These are phyloP conservation scores for Stratiolaelaps scimitus DNA, from an alignment of 1,140 invertebrate genomes.

Conservation along the genomic window DNA sequence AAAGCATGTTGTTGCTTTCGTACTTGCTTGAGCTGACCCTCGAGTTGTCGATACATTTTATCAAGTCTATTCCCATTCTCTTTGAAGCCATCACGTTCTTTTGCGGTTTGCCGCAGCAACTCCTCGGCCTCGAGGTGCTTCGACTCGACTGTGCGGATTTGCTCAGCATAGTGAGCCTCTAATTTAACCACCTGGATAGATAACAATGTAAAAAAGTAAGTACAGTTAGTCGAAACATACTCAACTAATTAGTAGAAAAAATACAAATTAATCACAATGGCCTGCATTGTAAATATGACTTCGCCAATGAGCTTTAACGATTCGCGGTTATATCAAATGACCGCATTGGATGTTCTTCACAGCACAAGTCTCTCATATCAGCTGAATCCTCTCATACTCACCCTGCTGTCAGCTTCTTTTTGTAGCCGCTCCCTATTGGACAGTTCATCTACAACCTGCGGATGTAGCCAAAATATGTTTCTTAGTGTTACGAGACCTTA, in stretches of 20 bases:
- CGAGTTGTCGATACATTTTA: constrained; percentile 7
- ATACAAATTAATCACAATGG: no score
- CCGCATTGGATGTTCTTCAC: neutral
- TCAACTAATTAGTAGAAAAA: no score
- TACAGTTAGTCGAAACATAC: no score
- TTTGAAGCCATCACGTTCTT: constrained; percentile 6
- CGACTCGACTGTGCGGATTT: neutral
- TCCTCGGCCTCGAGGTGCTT: constrained; percentile 2
- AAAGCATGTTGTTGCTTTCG: no score
- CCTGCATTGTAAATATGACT: neutral
- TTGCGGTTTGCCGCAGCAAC: neutral
- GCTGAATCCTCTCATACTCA: neutral
- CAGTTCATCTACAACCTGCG: constrained; percentile 9
- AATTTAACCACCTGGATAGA: constrained; percentile 4
- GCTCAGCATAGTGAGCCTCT: constrained; percentile 1
- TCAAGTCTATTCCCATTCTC: constrained; percentile 11
- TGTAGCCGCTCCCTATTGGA: constrained; percentile 1
- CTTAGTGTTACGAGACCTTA: no score
- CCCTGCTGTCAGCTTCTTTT: neutral
- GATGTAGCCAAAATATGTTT: no score
- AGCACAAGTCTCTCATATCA: neutral
- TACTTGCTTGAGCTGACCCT: neutral
- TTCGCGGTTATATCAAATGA: neutral
- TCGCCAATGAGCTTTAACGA: neutral
- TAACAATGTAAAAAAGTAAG: neutral